Percentiles rank a stretch among this genome's conserved stretches.
Conservation (phyloP, 2,888 invertebrate genomes). For the Itoplectis maculator region DNA sequence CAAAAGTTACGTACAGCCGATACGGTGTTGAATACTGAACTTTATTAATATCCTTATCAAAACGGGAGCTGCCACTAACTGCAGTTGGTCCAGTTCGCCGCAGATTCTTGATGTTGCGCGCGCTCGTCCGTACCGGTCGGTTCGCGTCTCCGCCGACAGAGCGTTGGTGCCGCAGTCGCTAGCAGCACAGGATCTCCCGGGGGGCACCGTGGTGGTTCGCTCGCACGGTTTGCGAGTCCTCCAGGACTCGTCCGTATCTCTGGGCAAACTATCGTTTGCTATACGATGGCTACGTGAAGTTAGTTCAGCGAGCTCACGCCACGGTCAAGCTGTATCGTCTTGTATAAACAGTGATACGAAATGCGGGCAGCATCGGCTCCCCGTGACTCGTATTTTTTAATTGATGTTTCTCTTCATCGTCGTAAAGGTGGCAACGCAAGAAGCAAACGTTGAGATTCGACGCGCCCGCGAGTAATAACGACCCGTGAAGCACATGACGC, state of each 20-base stretch:
- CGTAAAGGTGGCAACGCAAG: conserved; percentile 25
- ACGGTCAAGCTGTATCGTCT: conserved; percentile 28
- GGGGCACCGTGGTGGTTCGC: conserved; percentile 78
- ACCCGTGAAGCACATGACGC: conserved; percentile 29
- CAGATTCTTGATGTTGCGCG: conserved; percentile 69
- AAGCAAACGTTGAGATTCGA: background rate
- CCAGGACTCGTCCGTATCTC: conserved; percentile 80
- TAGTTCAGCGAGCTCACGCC: conserved; percentile 42
- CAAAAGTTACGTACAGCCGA: conserved; percentile 57
- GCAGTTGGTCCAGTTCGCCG: conserved; percentile 76
- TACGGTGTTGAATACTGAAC: conserved; percentile 71
- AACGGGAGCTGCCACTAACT: conserved; percentile 76
- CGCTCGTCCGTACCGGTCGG: conserved; percentile 19
- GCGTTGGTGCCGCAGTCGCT: conserved; percentile 55
- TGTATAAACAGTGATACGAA: conserved; percentile 55
- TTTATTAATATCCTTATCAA: conserved; percentile 83
- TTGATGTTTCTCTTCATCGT: conserved; percentile 14
- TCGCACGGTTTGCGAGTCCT: conserved; percentile 80
- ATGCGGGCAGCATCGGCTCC: conserved; percentile 17
- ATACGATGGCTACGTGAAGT: conserved; percentile 56
- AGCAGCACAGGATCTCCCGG: conserved; percentile 76
- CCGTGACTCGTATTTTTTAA: conserved; percentile 32
- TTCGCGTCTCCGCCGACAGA: conserved; percentile 27
- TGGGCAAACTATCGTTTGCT: conserved; percentile 76
- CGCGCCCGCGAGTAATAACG: conserved; percentile 28